Conservation (phyloP, 1,140 invertebrate species). For the Diabrotica undecimpunctata region DNA sequence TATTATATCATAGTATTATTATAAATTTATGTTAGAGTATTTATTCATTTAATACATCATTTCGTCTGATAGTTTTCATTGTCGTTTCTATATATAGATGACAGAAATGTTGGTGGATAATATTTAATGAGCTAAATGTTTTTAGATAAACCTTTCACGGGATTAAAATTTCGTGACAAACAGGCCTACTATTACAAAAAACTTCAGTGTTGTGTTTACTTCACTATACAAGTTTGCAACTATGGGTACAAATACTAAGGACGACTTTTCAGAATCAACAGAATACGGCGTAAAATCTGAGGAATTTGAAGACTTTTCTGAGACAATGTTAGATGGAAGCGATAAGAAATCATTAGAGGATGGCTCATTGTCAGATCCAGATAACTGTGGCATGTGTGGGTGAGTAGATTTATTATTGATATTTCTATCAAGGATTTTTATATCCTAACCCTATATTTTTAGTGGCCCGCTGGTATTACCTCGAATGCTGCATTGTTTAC, state of each 20-base stretch:
- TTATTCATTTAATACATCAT: not conserved
- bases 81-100: too few species aligned
- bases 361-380: constrained; percentile 45
- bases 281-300: constrained; percentile 35
- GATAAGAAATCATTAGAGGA: constrained; percentile 46
- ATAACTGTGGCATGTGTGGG: constrained; percentile 46
- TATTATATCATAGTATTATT: constrained; percentile 17
- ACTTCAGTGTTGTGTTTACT: constrained; percentile 16
- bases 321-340: constrained; percentile 41
- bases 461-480: constrained; percentile 72
- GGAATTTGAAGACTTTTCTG: constrained; percentile 38
- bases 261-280: constrained; percentile 33
- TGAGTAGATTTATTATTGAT: constrained; percentile 29
- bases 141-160: constrained; percentile 40
- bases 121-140: constrained; percentile 7
- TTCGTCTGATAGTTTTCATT: too few species aligned
- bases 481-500: constrained; percentile 83
- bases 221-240: constrained; percentile 25
- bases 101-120: too few species aligned
- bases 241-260: constrained; percentile 36
- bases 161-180: constrained; percentile 38
- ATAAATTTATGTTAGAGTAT: not conserved
- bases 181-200: constrained; percentile 33
- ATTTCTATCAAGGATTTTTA: constrained; percentile 9
- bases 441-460: constrained; percentile 36